A percentile compares a stretch with the other conserved stretches of the same genome.
Conservation (phyloP, 2,797 vertebrate genomes). For the Nannoperca obscura region DNA sequence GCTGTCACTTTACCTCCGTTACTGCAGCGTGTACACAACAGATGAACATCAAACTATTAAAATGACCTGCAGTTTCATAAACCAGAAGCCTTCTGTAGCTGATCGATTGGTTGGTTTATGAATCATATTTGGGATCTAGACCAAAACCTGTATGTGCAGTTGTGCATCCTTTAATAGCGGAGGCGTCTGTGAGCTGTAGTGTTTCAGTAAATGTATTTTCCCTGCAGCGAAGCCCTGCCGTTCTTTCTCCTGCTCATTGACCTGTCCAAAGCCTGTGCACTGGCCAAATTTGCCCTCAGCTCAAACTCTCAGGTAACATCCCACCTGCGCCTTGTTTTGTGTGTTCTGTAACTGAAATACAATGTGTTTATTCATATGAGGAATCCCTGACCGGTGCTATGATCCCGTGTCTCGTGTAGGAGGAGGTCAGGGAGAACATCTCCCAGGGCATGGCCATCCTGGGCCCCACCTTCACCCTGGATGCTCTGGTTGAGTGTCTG, state of each 20-base stretch:
- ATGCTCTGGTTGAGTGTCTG: constrained; percentile 96
- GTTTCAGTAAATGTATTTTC: background rate
- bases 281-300: constrained; percentile 98
- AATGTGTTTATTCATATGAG: background rate
- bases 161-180: too few species aligned
- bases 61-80: too few species aligned
- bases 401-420: constrained; percentile 77
- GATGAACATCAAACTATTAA: background rate
- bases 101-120: too few species aligned
- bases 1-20: background rate
- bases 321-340: too few species aligned
- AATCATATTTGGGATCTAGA: too few species aligned
- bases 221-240: constrained; percentile 92
- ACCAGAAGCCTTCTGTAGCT: too few species aligned
- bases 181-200: too few species aligned
- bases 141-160: too few species aligned
- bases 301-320: constrained; percentile 94
- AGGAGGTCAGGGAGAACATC: constrained; percentile 98
- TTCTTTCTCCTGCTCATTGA: constrained; percentile 97
- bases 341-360: background rate
- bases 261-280: constrained; percentile 94
- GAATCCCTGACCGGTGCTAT: constrained; percentile 11
- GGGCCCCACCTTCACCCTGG: constrained; percentile 96
- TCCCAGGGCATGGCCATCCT: constrained; percentile 97
- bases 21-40: background rate